Base-by-base conservation (phyloP, 37 sponge, comb jelly and placozoan species). In the Agelas oroides region DNA sequence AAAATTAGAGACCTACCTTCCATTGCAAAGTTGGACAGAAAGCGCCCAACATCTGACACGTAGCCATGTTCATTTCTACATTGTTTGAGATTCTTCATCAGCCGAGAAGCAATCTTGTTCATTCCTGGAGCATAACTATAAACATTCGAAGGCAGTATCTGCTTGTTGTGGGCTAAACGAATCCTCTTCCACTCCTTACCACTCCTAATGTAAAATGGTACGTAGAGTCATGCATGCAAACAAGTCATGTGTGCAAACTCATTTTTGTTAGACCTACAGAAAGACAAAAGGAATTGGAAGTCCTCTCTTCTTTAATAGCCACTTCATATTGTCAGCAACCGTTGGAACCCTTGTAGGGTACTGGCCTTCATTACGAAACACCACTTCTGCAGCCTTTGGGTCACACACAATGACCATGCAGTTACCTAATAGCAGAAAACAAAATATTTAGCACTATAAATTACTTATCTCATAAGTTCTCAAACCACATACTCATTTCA, bases 351-450 rank as follows among this genome's bases (percentile, higher is more conserved):
- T 70, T 30, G 32, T 21, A 35, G 71, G 71, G 33, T 70, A 70
- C 71, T 70, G 33, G 6, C 71, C 71, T 28, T 70, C 71, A 70
- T 70, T 70, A 6, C 71, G 71, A 70, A 13, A 28, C 37, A 70
- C 32, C n/a, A 36, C 33, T 34, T 70, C 71, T 11, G 27, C 32
- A 5, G 27, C 71, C 28, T 32, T 8, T 70, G 71, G 71, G 5
- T 34, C 6, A 35, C 23, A 30, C 11, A 34, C 15, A 5, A 70
- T 2, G 6, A 70, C 71, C 33, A 70, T 31, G 5, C 5, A 24
- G 28, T 62, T 62, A 8, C 46, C 46, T 46, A 12, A 12, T 46
- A 46, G 8, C 46, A 3, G 8, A 46, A 46, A 8, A 46, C 6
- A 46, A 46, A n/a, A n/a, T n/a, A n/a, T n/a, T n/a, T n/a, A n/a